Evolutionary conservation across 2,797 vertebrate species (phyloP).

Genomic region (Halcyon chelicuti): DNA sequence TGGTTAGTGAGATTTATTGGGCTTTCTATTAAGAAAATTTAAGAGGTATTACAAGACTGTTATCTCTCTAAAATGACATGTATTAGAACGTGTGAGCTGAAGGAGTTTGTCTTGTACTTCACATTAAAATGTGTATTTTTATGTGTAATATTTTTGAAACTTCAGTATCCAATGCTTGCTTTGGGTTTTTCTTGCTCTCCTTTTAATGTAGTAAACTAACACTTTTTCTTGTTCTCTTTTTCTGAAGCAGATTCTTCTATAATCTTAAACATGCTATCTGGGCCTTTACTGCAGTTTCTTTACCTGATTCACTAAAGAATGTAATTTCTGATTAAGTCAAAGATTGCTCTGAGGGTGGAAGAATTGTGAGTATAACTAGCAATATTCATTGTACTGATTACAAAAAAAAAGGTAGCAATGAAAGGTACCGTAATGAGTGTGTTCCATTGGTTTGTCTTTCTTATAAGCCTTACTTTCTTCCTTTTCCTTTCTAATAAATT

Average conservation of each 20-base stretch:
- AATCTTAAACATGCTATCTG: slow-evolving; percentile 76
- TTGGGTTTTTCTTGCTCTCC: slow-evolving; percentile 54
- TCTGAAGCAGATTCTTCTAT: slow-evolving; percentile 82
- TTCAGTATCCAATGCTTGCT: neutral
- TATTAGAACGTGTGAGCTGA: neutral
- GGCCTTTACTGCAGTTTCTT: slow-evolving; percentile 82
- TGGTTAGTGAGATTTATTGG: neutral
- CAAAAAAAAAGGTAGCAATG: slow-evolving; percentile 31
- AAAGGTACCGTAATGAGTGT: neutral
- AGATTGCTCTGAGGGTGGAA: slow-evolving; percentile 77
- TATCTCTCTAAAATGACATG: neutral
- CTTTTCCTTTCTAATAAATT: slow-evolving; percentile 20
- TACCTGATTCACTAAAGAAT: slow-evolving; percentile 80
- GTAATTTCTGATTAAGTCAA: slow-evolving; percentile 81
- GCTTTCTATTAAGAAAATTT: neutral
- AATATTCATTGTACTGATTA: slow-evolving; percentile 56
- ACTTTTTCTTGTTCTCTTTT: slow-evolving; percentile 79
- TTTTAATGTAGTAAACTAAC: slow-evolving; percentile 67
- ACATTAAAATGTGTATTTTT: neutral
- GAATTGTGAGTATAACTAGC: slow-evolving; percentile 81
- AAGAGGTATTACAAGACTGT: neutral
- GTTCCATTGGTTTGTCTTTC: slow-evolving; percentile 20
- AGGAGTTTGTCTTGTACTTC: neutral
- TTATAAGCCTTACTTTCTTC: slow-evolving; percentile 13
- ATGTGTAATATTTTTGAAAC: neutral